Percentiles rank a stretch among this genome's conserved stretches.
Conservation (phyloP, 2,888 invertebrate genomes). For the Dryadula phaetusa region DNA sequence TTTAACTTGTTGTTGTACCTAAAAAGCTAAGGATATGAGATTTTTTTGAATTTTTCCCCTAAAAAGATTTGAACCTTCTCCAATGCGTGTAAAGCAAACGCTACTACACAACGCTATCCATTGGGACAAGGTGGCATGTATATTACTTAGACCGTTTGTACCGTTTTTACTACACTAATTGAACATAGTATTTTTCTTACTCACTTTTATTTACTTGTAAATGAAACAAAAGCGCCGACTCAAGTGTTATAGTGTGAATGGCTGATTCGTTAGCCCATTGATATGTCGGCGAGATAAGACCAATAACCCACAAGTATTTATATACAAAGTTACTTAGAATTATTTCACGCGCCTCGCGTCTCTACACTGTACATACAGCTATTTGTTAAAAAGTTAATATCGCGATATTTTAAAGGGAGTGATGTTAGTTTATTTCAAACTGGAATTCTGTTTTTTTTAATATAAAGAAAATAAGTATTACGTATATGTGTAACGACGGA, state of each 20-base stretch:
- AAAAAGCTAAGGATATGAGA: too few species aligned
- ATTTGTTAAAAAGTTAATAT: constrained; percentile 13
- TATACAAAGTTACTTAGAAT: not conserved
- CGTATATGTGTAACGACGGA: too few species aligned
- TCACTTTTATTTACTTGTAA: constrained; percentile 8
- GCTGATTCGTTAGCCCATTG: constrained; percentile 23
- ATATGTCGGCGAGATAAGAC: constrained; percentile 40
- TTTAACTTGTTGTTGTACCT: too few species aligned
- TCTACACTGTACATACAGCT: not conserved
- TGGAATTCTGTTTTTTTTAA: too few species aligned
- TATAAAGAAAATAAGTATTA: too few species aligned
- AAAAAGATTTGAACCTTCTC: not conserved
- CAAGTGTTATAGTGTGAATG: constrained; percentile 22
- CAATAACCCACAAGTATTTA: constrained; percentile 28
- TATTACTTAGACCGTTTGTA: not conserved
- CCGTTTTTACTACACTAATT: not conserved
- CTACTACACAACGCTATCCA: not conserved
- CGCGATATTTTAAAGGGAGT: not conserved
- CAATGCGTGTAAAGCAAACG: too few species aligned
- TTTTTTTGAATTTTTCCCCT: too few species aligned
- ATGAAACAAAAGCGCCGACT: constrained; percentile 33
- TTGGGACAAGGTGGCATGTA: too few species aligned
- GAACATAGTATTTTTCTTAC: not conserved
- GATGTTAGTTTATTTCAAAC: not conserved
- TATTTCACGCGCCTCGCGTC: constrained; percentile 22